These are phyloP conservation scores for Azorinus chamasolen DNA, from an alignment of 2,888 invertebrate species.

Conservation along the genomic window DNA sequence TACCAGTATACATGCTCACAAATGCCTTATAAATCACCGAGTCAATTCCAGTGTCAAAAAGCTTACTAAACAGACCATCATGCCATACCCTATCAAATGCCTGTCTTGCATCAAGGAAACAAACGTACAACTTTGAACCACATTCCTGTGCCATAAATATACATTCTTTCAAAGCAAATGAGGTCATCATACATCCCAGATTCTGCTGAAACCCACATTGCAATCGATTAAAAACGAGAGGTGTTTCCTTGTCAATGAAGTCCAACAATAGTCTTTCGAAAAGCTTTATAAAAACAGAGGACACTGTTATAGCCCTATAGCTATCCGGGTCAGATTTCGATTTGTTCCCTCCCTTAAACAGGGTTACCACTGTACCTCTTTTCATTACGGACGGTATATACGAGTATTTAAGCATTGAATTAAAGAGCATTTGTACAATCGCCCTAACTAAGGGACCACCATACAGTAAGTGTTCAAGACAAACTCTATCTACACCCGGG, in stretches of 20 bases:
- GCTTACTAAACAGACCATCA: conserved; percentile 23
- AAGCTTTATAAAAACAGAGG: background rate
- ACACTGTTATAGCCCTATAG: conserved; percentile 8
- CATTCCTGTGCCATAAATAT: background rate
- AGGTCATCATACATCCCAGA: conserved; percentile 11
- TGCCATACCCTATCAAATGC: conserved; percentile 38
- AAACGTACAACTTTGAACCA: conserved; percentile 2
- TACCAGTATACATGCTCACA: conserved; percentile 1
- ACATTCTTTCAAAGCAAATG: background rate
- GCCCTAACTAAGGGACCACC: background rate
- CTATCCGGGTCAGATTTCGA: conserved; percentile 2
- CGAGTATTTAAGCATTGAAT: background rate
- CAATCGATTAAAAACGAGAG: background rate
- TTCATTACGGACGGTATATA: background rate
- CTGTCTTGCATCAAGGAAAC: conserved; percentile 22
- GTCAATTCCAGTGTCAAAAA: conserved; percentile 1
- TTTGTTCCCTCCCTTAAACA: conserved; percentile 2
- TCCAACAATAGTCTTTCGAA: background rate
- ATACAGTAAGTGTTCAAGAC: background rate
- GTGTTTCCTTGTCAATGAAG: background rate
- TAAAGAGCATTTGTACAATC: background rate
- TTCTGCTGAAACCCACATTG: conserved; percentile 8
- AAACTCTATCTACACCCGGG: no score
- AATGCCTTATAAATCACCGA: background rate
- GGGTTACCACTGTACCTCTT: background rate